phyloP scores from a whole-genome alignment of 2,888 invertebrate genomes.

The Phalera bucephala region DNA sequence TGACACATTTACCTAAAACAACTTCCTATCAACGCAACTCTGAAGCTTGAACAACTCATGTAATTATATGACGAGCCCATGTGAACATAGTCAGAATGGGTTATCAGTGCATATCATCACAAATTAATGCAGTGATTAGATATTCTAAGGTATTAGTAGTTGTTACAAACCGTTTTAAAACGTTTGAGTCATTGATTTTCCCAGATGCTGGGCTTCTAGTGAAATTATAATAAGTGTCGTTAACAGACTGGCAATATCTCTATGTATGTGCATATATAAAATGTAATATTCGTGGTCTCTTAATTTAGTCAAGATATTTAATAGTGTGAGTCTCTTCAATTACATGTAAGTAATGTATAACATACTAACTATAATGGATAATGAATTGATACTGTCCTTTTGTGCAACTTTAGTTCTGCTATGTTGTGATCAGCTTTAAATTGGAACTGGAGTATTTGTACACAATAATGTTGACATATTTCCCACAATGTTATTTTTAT shows the following conservation, averaged over 20 bases:
- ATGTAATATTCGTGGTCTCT: conserved; percentile 80
- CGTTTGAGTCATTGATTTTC: conserved; percentile 76
- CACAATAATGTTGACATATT: conserved; percentile 70
- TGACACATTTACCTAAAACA: conserved; percentile 61
- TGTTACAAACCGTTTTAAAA: conserved; percentile 78
- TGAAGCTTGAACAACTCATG: conserved; percentile 62
- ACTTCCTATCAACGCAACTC: conserved; percentile 60
- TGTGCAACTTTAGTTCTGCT: conserved; percentile 79
- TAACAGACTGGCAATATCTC: conserved; percentile 82
- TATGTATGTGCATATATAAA: conserved; percentile 79
- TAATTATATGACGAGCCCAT: conserved; percentile 62
- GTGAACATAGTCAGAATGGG: conserved; percentile 67
- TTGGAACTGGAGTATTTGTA: conserved; percentile 76
- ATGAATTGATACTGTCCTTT: conserved; percentile 71
- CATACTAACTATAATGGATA: conserved; percentile 69
- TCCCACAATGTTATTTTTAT: conserved; percentile 79
- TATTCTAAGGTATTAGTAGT: conserved; percentile 82
- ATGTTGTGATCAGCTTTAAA: conserved; percentile 81
- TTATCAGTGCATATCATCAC: conserved; percentile 83
- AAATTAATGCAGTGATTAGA: conserved; percentile 81
- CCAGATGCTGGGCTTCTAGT: conserved; percentile 78
- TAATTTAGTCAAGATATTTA: conserved; percentile 82
- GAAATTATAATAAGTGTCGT: conserved; percentile 80
- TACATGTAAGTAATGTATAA: conserved; percentile 73
- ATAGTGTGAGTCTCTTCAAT: conserved; percentile 80